Evolutionary conservation across 2,113 vertebrate species (phyloP).

Genomic region (Stictonetta naevosa): DNA sequence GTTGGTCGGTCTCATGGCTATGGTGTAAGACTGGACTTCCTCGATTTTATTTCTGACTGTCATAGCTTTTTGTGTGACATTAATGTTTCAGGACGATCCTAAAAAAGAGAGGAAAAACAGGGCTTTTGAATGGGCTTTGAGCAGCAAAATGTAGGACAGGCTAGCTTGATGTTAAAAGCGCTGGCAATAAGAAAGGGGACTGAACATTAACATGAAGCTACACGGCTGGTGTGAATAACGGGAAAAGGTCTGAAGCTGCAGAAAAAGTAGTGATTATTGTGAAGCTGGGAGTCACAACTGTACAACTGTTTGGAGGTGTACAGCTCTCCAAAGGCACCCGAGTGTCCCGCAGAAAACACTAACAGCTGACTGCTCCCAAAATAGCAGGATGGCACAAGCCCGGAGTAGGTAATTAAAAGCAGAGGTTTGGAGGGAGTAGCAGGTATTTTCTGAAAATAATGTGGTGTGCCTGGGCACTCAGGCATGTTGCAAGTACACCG

Average conservation of each 20-base stretch:
- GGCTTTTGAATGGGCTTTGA: background rate
- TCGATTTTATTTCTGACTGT: background rate
- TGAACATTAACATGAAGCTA: background rate
- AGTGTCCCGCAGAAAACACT: background rate
- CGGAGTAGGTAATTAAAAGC: background rate
- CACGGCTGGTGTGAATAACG: background rate
- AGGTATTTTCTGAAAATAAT: background rate
- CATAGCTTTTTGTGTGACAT: background rate
- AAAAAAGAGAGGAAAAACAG: background rate
- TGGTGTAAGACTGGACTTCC: background rate
- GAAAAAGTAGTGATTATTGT: background rate
- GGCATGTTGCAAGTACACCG: background rate
- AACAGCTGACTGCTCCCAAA: background rate
- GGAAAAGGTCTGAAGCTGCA: background rate
- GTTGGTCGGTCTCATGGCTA: background rate
- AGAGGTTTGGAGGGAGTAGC: background rate
- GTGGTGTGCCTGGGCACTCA: background rate
- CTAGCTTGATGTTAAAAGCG: background rate
- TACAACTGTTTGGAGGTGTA: background rate
- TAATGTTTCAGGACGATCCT: background rate
- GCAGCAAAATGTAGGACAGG: background rate
- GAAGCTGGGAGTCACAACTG: background rate
- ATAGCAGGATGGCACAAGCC: background rate
- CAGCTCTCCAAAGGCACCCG: background rate
- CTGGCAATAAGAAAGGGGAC: background rate